These are phyloP conservation scores for Eira barbara DNA, from an alignment of 2,113 vertebrate genomes.

Conservation along the genomic window DNA sequence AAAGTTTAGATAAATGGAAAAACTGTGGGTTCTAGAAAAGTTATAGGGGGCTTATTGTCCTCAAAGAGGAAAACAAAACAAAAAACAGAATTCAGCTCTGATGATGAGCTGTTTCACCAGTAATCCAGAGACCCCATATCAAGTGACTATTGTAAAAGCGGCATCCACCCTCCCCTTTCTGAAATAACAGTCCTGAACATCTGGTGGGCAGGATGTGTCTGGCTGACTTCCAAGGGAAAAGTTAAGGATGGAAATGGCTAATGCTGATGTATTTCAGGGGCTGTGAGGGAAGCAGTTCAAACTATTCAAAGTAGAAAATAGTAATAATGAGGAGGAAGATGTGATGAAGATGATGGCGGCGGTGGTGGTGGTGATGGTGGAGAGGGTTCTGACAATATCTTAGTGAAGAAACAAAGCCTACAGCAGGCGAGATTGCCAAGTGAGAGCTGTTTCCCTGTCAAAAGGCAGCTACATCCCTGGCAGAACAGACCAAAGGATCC, in stretches of 20 bases:
- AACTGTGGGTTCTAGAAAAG: neutral
- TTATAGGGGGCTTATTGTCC: neutral
- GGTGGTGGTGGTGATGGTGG: neutral
- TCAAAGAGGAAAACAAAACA: neutral
- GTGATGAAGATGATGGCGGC: neutral
- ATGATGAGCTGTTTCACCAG: neutral
- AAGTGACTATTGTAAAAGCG: neutral
- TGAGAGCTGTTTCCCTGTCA: slow-evolving; percentile 5
- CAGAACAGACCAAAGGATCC: slow-evolving; percentile 63
- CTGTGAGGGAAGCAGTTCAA: neutral
- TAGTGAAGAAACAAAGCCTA: neutral
- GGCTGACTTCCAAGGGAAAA: neutral
- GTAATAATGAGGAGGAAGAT: neutral
- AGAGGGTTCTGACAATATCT: neutral
- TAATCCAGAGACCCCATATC: neutral
- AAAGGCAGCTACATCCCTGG: slow-evolving; percentile 47
- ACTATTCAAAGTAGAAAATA: neutral
- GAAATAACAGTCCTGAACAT: neutral
- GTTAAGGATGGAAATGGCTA: neutral
- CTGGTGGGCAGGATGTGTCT: neutral
- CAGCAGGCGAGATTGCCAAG: slow-evolving; percentile 4
- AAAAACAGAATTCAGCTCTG: neutral
- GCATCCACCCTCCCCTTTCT: neutral
- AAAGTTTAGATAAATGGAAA: neutral
- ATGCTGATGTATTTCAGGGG: neutral